These are phyloP conservation scores for Syrmaticus mikado DNA, from an alignment of 2,113 vertebrate species.

Conservation along the genomic window DNA sequence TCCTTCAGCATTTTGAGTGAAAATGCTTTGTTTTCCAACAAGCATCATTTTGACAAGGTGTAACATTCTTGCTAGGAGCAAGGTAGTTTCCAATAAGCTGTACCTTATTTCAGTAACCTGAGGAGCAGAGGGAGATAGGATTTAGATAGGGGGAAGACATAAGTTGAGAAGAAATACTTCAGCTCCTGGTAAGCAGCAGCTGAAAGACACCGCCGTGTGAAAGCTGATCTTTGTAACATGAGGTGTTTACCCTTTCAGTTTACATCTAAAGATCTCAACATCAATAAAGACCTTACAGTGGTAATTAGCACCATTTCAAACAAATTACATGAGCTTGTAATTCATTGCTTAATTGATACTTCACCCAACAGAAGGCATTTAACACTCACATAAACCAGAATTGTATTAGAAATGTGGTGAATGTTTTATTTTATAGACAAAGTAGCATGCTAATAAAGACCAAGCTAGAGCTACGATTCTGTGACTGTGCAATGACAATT, in stretches of 20 bases:
- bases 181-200: neutral
- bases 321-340: neutral
- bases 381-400: conserved; percentile 17
- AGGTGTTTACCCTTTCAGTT: conserved; percentile 3
- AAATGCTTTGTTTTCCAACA: neutral
- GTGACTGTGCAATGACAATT: neutral
- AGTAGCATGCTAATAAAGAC: neutral
- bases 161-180: neutral
- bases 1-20: neutral
- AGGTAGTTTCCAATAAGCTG: neutral
- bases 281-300: conserved; percentile 24
- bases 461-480: neutral
- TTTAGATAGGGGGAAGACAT: neutral
- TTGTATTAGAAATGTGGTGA: conserved; percentile 16
- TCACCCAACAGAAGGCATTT: conserved; percentile 52
- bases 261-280: neutral
- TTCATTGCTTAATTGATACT: conserved; percentile 25
- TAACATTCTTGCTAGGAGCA: neutral
- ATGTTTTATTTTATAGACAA: conserved; percentile 32
- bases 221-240: neutral
- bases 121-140: neutral
- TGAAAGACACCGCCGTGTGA: neutral
- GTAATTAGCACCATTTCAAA: conserved; percentile 41
- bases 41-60: neutral
- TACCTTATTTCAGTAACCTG: neutral